Evolutionary conservation across 1,140 invertebrate species (phyloP).

Genomic region (Lasioglossum albipes): DNA sequence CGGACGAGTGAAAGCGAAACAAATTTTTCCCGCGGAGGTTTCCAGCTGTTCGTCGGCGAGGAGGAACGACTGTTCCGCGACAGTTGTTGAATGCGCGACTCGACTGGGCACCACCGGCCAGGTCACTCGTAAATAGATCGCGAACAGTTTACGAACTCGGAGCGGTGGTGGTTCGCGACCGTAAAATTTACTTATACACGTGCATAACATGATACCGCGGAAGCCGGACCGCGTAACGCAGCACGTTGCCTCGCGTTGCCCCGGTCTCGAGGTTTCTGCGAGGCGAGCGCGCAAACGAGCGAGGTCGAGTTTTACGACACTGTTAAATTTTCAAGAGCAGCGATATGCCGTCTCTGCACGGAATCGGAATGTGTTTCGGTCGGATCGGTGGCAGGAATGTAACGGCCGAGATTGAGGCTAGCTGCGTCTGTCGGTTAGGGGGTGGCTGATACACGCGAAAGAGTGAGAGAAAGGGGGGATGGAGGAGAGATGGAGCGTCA

Average conservation of each 20-base stretch:
- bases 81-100: not conserved
- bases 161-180: not conserved
- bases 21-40: not conserved
- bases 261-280: not conserved
- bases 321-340: slow-evolving; percentile 33
- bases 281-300: not conserved
- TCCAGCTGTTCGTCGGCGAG: not conserved
- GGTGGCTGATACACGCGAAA: not conserved
- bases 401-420: slow-evolving; percentile 31
- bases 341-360: slow-evolving; percentile 17
- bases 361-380: slow-evolving; percentile 28
- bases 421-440: not conserved
- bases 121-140: slow-evolving; percentile 18
- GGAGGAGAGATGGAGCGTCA: not conserved
- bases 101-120: too few relatives aligned
- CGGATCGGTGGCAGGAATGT: not conserved
- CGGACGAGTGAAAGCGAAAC: not conserved
- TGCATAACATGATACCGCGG: slow-evolving; percentile 16
- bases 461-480: not conserved
- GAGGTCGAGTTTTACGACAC: slow-evolving; percentile 21
- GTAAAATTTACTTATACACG: slow-evolving; percentile 29
- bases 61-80: not conserved
- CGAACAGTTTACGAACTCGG: slow-evolving; percentile 12
- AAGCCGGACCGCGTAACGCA: not conserved
- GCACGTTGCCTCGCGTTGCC: too few relatives aligned